phyloP scores from a whole-genome alignment of 2,888 invertebrate species.

The Escarpia spicata region DNA sequence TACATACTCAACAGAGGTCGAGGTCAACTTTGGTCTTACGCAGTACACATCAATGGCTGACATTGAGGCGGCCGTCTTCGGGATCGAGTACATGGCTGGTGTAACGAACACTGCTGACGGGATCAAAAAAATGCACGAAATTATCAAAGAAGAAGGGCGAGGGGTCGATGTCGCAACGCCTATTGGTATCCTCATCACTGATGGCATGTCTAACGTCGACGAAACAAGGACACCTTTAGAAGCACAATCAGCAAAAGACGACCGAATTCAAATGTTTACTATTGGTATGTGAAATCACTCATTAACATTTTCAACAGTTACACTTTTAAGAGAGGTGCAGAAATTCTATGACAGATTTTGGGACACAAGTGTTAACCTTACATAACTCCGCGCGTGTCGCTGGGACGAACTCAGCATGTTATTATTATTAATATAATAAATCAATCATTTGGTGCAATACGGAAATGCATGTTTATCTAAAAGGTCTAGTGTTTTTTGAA shows the following conservation, averaged over 20 bases:
- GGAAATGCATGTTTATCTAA: background rate
- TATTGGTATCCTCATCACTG: background rate
- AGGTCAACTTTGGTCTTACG: background rate
- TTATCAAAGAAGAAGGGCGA: background rate
- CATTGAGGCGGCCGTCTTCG: background rate
- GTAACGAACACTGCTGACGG: background rate
- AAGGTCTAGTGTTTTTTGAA: background rate
- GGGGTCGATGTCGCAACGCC: background rate
- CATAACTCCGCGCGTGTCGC: too few species aligned
- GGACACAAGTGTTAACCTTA: too few species aligned
- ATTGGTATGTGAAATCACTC: background rate
- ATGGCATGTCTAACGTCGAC: background rate
- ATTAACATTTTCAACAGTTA: background rate
- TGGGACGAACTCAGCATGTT: too few species aligned
- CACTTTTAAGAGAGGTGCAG: too few species aligned
- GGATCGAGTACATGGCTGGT: background rate
- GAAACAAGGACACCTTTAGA: background rate
- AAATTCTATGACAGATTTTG: too few species aligned
- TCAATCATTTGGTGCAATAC: background rate
- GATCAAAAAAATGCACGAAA: background rate
- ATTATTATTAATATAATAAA: too few species aligned
- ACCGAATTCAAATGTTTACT: background rate
- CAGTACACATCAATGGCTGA: background rate
- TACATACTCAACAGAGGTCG: background rate
- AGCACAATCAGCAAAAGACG: background rate